Evolutionary conservation across 2,113 vertebrate genomes (phyloP).

Genomic region (Charina bottae): DNA sequence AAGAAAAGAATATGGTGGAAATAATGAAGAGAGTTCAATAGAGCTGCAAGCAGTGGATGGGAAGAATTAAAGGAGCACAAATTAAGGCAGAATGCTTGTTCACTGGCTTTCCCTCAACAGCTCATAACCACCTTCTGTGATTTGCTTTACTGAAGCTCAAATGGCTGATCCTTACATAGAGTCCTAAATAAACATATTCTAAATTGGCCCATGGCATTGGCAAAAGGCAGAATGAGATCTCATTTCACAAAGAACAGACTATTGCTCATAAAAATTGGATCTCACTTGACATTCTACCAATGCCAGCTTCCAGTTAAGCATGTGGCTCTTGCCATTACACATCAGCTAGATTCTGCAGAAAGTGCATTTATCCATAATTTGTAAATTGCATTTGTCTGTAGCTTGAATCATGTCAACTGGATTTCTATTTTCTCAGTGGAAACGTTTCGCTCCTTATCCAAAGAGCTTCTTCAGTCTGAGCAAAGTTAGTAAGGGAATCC

Average conservation of each 20-base stretch:
- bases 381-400: no score
- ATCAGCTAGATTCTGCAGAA: not conserved
- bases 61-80: not conserved
- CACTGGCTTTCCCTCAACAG: not conserved
- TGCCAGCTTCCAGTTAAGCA: not conserved
- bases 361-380: not conserved
- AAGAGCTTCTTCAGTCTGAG: no score
- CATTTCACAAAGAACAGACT: not conserved
- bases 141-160: not conserved
- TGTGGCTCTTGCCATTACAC: no score
- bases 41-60: not conserved
- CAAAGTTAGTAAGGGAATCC: no score
- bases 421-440: no score
- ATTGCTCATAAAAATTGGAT: not conserved
- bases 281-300: not conserved
- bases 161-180: not conserved
- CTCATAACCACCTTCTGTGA: not conserved
- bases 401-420: no score
- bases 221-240: not conserved
- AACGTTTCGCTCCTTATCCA: no score
- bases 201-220: not conserved
- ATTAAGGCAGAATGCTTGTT: not conserved
- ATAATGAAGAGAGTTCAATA: not conserved
- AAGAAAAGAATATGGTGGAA: not conserved
- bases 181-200: not conserved